Evolutionary conservation across 2,113 vertebrate genomes (phyloP).

Genomic region (Chloropsis cyanopogon): DNA sequence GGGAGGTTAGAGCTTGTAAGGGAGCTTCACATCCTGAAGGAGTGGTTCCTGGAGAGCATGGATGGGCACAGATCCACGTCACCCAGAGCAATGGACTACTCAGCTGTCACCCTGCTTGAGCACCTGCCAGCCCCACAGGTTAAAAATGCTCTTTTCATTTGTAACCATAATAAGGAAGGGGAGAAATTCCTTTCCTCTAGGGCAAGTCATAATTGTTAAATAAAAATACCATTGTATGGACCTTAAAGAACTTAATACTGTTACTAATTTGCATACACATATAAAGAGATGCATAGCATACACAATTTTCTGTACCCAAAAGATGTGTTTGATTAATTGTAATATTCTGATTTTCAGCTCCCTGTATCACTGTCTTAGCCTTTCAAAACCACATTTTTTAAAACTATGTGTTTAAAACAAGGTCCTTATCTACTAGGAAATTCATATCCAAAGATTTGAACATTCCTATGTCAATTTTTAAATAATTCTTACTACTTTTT

Average conservation of each 20-base stretch:
- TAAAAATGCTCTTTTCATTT: neutral
- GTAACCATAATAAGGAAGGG: neutral
- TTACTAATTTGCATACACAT: neutral
- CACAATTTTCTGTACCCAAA: neutral
- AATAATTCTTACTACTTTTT: neutral
- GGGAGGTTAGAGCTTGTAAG: neutral
- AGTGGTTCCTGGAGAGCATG: neutral
- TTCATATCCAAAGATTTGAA: neutral
- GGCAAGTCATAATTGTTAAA: neutral
- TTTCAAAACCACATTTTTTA: neutral
- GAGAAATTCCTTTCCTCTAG: neutral
- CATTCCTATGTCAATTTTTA: neutral
- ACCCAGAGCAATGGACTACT: rapidly evolving
- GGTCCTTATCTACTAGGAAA: neutral
- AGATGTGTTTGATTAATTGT: neutral
- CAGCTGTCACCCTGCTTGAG: neutral
- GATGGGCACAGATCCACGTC: neutral
- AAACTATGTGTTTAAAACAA: neutral
- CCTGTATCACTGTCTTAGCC: neutral
- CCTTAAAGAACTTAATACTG: neutral
- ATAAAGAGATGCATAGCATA: neutral
- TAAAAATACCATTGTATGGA: neutral
- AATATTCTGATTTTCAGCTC: neutral
- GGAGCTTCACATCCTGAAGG: neutral
- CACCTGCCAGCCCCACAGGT: neutral